Base-by-base conservation (phyloP, 1,140 invertebrate species). In the Melipona quadrifasciata region DNA sequence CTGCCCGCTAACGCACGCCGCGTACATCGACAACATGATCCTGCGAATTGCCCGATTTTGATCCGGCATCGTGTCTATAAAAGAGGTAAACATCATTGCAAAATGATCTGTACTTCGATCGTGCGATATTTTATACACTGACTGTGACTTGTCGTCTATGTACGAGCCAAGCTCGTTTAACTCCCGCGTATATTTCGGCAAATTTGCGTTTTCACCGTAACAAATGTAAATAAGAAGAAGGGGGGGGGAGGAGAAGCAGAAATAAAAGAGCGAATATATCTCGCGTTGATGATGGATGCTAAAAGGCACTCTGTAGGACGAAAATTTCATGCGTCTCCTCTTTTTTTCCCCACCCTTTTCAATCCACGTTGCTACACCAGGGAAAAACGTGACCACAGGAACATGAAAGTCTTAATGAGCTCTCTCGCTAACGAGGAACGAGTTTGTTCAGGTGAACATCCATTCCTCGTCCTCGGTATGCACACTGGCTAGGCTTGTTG, bases 341-440 rank as follows among this genome's bases (percentile, higher is more conserved):
- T 57, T 11, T 47, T 14, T 58, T n/a, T 47, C 31, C 27, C 24
- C 31, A 57, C 47, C 57, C 39, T 61, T 57, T 58, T 17, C 55
- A 21, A 78, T 77, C 39, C 74, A 34, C 61, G 74, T 53, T 83
- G 81, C 73, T 78, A 78, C 64, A 39, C 34, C 51, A 87, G 58
- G 84, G 51, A 77, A 75, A 86, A 84, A 82, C 72, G 58, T 75
- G 55, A 74, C 76, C 82, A 39, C 78, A 82, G 51, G 53, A 86
- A 87, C 64, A 70, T 78, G 74, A 86, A 79, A 74, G 24, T 76
- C 78, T 73, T 87, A 87, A 87, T 71, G 39, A 87, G 53, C 65
- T 39, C 51, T 57, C 68, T 73, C 61, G 78, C 75, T 85, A 73
- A 87, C 64, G 76, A 88, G 51, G 68, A 64, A 24, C 70, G 77